Conservation (phyloP, 2,888 invertebrate genomes). For the Agelastica alni region DNA sequence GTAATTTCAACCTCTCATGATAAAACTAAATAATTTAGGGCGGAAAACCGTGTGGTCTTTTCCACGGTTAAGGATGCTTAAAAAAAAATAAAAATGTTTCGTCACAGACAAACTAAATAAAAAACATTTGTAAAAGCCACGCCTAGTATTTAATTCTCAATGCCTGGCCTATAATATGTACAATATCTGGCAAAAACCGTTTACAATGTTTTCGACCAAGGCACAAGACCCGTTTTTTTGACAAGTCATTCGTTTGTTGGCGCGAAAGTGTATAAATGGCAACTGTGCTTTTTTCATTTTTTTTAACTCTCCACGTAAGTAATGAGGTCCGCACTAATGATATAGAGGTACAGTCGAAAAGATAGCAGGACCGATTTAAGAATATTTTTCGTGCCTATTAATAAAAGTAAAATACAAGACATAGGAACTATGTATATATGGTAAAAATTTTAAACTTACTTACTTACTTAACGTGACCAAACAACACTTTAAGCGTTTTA, state of each 20-base stretch:
- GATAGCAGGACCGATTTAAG: not conserved
- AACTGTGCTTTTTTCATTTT: slow-evolving; percentile 12
- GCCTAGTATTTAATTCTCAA: too few species aligned
- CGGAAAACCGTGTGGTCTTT: too few species aligned
- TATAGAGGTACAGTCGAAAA: slow-evolving; percentile 7
- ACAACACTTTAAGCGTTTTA: too few species aligned
- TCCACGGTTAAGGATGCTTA: too few species aligned
- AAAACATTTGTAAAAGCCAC: too few species aligned
- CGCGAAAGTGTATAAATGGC: slow-evolving; percentile 25
- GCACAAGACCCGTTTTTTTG: slow-evolving; percentile 31
- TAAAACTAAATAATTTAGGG: too few species aligned
- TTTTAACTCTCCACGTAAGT: slow-evolving; percentile 11
- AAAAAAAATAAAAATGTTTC: too few species aligned
- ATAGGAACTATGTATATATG: not conserved
- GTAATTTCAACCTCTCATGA: too few species aligned
- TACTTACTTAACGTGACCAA: too few species aligned
- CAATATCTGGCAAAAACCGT: slow-evolving; percentile 21
- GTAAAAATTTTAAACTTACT: not conserved
- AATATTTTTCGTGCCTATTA: too few species aligned
- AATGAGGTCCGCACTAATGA: slow-evolving; percentile 21
- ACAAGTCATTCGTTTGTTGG: slow-evolving; percentile 35
- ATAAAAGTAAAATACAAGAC: too few species aligned
- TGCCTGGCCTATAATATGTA: slow-evolving; percentile 19
- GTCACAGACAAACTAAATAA: too few species aligned
- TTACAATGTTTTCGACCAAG: slow-evolving; percentile 21